Percentiles rank a stretch among this genome's conserved stretches.
Conservation (phyloP, 2,113 vertebrate species). For the Corythornis madagascariensis region DNA sequence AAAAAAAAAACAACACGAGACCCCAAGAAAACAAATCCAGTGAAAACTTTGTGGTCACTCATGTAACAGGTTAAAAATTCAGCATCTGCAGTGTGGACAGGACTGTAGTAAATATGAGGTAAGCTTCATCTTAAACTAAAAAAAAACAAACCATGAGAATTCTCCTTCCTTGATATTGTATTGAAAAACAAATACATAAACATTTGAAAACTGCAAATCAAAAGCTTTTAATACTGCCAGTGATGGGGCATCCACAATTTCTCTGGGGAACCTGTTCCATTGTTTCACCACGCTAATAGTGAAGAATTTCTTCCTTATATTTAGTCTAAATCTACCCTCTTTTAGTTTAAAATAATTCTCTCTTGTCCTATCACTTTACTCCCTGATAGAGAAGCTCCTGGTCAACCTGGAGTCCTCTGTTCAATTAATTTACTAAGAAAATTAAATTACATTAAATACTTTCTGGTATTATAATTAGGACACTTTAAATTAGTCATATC, state of each 20-base stretch:
- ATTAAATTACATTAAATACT: background rate
- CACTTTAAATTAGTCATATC: background rate
- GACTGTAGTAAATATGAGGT: background rate
- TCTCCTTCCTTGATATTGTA: background rate
- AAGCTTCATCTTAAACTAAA: background rate
- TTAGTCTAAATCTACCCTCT: background rate
- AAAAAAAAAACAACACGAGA: too few species aligned
- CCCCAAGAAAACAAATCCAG: too few species aligned
- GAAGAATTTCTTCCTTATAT: background rate
- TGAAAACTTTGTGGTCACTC: background rate
- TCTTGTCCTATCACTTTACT: fast-evolving
- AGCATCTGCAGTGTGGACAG: background rate
- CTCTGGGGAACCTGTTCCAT: background rate
- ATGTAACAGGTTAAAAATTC: background rate
- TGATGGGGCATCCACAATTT: background rate
- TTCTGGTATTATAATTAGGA: background rate
- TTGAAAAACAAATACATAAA: background rate
- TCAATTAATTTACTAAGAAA: background rate
- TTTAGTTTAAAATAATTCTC: background rate
- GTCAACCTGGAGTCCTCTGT: background rate
- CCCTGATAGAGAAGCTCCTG: too few species aligned
- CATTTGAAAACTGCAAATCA: background rate
- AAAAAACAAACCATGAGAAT: background rate
- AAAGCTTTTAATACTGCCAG: background rate
- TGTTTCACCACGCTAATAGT: background rate